Base-by-base conservation (phyloP, 2,888 invertebrate genomes). In the Rhogogaster chlorosoma region DNA sequence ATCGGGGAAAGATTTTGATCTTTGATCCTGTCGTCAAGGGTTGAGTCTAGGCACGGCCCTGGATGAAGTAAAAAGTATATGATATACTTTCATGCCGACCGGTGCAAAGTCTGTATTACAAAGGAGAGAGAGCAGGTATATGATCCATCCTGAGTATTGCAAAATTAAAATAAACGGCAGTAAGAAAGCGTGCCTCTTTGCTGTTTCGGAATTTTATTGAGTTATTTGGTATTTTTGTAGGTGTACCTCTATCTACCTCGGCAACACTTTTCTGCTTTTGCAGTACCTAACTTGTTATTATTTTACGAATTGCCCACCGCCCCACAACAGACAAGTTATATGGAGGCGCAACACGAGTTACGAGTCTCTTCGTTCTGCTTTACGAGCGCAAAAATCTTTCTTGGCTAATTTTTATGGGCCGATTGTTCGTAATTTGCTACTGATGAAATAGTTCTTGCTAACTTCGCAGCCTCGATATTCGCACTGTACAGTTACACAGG, bases 81-180 rank as follows among this genome's bases (percentile, higher is more conserved):
- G 18, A 49, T 49, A 73, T 53, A n/a, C n/a, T 61, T 80, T 61
- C 57, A 80, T 80, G 36, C 61, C 18, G 36, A 32, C 12, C 38
- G 80, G 3, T 2, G 36, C 18, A 61, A 80, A 80, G 84, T 84
- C 26, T 36, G 84, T 85, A 89, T 91, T 90, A 91, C 91, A 91
- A 92, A 91, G 91, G 90, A 88, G 84, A 85, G 84, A 86, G 87
- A 85, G 88, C 88, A 88, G 87, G 88, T 90, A 64, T n/a, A n/a
- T n/a, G n/a, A n/a, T 38, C 22, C 70, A 10, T 42, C 64, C 29
- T 45, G 83, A 83, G 67, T 83, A 83, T 83, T 83, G 83, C 45
- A 83, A 92, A 92, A 92, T 93, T 93, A 93, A 93, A 93, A 92
- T 93, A 92, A 92, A 93, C 91, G 91, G 90, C 89, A 88, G 91